phyloP scores from a whole-genome alignment of 2,888 invertebrate genomes.

The Rotaria socialis region DNA sequence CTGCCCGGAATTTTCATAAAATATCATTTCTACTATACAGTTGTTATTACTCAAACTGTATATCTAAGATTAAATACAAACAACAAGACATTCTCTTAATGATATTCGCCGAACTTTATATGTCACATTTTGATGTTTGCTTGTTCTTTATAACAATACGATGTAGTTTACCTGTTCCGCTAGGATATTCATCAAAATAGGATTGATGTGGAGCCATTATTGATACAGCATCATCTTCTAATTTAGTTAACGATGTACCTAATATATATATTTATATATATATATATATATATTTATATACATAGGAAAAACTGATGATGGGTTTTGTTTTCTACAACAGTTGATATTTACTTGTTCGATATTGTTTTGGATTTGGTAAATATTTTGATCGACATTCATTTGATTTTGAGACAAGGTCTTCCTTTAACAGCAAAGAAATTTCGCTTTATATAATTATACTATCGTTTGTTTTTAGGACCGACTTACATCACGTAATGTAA shows the following conservation, averaged over 20 bases:
- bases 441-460: too few relatives aligned
- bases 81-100: too few relatives aligned
- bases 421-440: not conserved
- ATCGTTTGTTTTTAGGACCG: not conserved
- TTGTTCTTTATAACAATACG: too few relatives aligned
- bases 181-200: slow-evolving; percentile 24
- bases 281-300: not conserved
- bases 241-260: not conserved
- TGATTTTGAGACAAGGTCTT: slow-evolving; percentile 15
- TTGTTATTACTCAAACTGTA: too few relatives aligned
- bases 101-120: too few relatives aligned
- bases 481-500: slow-evolving; percentile 45
- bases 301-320: not conserved
- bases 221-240: not conserved
- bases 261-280: not conserved
- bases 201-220: not conserved
- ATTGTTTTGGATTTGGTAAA: not conserved
- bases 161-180: slow-evolving; percentile 12
- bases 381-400: slow-evolving; percentile 33
- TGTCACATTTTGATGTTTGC: too few relatives aligned
- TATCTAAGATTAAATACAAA: too few relatives aligned
- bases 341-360: not conserved
- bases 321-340: too few relatives aligned
- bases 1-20: too few relatives aligned
- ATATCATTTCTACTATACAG: too few relatives aligned